Conservation (phyloP, 2,113 vertebrate species). For the Terrapene triunguis region DNA sequence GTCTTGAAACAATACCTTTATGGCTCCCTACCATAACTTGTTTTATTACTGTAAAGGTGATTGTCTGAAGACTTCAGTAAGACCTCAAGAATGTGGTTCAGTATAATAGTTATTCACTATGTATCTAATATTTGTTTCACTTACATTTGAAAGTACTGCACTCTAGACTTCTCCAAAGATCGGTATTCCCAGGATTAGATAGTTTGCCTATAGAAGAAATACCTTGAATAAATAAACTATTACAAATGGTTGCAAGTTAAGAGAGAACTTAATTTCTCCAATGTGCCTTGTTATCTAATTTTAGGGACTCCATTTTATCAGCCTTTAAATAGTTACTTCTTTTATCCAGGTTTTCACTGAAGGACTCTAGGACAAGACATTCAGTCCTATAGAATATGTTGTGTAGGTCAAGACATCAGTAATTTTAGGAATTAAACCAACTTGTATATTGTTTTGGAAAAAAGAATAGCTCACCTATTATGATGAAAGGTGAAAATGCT, state of each 20-base stretch:
- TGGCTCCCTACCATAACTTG: not conserved
- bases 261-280: conserved; percentile 30
- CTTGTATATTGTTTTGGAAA: not conserved
- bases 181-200: not conserved
- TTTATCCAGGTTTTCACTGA: not conserved
- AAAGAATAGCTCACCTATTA: conserved; percentile 16
- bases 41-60: conserved; percentile 42
- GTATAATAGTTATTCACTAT: conserved; percentile 15
- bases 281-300: not conserved
- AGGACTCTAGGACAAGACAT: not conserved
- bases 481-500: conserved; percentile 53
- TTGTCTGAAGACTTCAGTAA: conserved; percentile 19
- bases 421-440: conserved; percentile 6
- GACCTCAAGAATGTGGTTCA: conserved; percentile 16
- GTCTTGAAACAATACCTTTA: not conserved
- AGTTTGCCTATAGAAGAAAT: conserved; percentile 17
- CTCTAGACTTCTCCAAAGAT: not conserved
- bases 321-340: conserved; percentile 6
- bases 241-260: not conserved
- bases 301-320: not conserved
- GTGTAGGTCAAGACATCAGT: not conserved
- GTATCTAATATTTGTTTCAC: conserved; percentile 36
- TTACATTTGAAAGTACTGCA: conserved; percentile 61
- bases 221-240: conserved; percentile 10
- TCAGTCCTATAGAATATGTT: not conserved